These are phyloP conservation scores for Echinarachnius parma DNA, from an alignment of 53 echinoderm and acorn worm genomes.

Conservation along the genomic window DNA sequence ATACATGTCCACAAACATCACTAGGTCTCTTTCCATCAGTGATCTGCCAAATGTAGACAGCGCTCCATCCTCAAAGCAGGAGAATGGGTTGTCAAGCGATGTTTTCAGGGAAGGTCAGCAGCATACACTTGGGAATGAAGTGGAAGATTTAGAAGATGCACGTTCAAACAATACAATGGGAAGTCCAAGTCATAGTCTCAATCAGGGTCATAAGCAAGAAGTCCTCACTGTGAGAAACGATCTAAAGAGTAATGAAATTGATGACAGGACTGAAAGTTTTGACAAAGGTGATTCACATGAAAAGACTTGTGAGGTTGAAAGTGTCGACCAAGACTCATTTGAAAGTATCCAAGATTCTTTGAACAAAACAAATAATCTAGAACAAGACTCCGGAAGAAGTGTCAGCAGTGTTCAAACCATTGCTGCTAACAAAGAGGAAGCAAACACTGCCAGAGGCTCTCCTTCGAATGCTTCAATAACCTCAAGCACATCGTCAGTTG, in stretches of 20 bases:
- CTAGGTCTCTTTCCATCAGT: constrained; percentile 32
- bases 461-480: constrained; percentile 5
- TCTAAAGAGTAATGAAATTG: neutral
- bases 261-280: neutral
- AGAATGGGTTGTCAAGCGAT: neutral
- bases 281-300: neutral
- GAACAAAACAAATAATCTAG: no score
- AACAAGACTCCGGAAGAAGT: no score
- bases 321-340: neutral
- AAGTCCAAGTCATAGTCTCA: neutral
- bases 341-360: no score
- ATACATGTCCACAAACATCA: constrained; percentile 37
- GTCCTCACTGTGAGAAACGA: neutral
- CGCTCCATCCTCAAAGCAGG: neutral
- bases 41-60: constrained; percentile 32
- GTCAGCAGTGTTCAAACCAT: no score
- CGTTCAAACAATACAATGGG: neutral
- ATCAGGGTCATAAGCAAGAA: neutral
- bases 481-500: constrained; percentile 30
- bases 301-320: no score
- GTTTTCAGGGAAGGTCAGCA: neutral
- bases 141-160: no score
- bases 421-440: no score
- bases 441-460: no score
- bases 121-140: no score